Base-by-base conservation (phyloP, 2,888 invertebrate genomes). In the Xestia xanthographa region DNA sequence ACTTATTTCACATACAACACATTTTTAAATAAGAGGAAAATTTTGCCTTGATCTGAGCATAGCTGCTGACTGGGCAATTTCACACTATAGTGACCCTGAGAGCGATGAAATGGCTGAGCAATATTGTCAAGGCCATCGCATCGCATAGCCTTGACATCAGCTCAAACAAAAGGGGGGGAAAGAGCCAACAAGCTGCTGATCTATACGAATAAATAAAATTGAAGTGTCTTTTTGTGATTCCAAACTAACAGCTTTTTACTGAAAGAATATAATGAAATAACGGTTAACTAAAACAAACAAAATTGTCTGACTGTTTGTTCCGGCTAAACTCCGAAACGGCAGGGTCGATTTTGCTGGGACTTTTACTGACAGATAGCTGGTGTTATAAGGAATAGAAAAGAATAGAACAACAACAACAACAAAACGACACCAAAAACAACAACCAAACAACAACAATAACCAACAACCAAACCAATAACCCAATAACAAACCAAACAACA, bases 71-170 rank as follows among this genome's bases (percentile, higher is more conserved):
- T 78, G 72, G 9, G 38, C 77, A 72, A 79, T 79, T 65, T 58
- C 34, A 72, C 43, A 72, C 79, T 58, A 60, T 53, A 65, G 41
- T 62, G 77, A 26, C 63, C 41, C 22, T 60, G 50, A 79, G 22
- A 34, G 50, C 12, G 34, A 45, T 45, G 38, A 58, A 41, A 71
- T 50, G 56, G 41, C 34, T 79, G 26, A 72, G 26, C 73, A 78
- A 73, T 79, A 78, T 60, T 66, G 8, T 58, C 72, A 72, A 78
- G 77, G 65, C 22, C 58, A 5, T 17, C 56, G 26, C 58, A 5
- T 17, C 56, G 65, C 12, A 43, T 78, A 78, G 45, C 79, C 79
- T 78, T 79, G 72, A 38, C 34, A 53, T 45, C 50, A 60, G 20
- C 58, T 72, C 22, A 72, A 65, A 43, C 5, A n/a, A 56, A 53